These are phyloP conservation scores for Lasioglossum pauxillum DNA, from an alignment of 2,888 invertebrate genomes.

Conservation along the genomic window DNA sequence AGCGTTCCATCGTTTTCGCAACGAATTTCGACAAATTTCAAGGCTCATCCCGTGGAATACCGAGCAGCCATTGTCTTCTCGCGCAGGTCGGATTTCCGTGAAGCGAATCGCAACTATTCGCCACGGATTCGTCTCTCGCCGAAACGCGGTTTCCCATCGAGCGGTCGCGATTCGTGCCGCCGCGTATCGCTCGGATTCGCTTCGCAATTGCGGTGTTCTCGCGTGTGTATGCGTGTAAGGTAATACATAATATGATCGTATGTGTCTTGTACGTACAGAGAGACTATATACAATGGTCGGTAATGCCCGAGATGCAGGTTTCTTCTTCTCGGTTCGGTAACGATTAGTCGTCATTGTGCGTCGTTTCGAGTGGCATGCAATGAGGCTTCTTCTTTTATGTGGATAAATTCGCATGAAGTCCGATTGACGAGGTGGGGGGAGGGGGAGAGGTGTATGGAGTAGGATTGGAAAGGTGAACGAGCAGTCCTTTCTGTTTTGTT, in stretches of 20 bases:
- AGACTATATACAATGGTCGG: constrained; percentile 47
- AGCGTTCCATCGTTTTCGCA: not conserved
- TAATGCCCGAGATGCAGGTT: constrained; percentile 34
- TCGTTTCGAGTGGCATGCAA: constrained; percentile 50
- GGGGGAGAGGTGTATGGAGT: not conserved
- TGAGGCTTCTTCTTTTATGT: not conserved
- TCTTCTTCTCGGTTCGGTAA: constrained; percentile 28
- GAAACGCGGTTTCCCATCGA: not conserved
- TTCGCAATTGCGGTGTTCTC: constrained; percentile 24
- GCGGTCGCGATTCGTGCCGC: constrained; percentile 13
- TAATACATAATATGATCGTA: constrained; percentile 32
- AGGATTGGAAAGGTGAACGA: not conserved
- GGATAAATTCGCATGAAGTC: constrained; percentile 30
- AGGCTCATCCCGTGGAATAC: not conserved
- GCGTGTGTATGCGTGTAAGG: constrained; percentile 31
- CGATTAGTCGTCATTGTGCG: constrained; percentile 50
- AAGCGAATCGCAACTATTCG: not conserved
- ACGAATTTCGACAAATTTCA: not conserved
- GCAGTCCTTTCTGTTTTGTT: not conserved
- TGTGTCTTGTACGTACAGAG: constrained; percentile 44
- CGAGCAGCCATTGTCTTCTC: not conserved
- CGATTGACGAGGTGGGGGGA: not conserved
- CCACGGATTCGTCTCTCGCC: not conserved
- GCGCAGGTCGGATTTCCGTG: not conserved
- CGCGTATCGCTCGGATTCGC: constrained; percentile 23